Base-by-base conservation (phyloP, 1,140 invertebrate species). In the Camponotus pennsylvanicus region DNA sequence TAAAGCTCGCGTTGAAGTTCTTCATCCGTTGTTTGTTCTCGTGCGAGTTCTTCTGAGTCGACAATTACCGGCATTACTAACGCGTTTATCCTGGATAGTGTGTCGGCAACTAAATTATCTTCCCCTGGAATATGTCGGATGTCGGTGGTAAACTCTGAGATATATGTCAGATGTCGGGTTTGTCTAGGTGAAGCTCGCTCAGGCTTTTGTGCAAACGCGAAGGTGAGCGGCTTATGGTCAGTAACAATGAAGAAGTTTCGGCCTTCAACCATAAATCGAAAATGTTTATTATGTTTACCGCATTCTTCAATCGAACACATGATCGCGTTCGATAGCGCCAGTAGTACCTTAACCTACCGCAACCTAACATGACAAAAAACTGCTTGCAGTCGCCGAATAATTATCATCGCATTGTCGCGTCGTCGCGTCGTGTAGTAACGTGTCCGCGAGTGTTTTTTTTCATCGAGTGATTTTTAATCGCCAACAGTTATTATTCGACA, bases 201-300 rank as follows among this genome's bases (percentile, higher is more conserved):
- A 1, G 7, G 4, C 0, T 15, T 69, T 8, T 69, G 21, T 6
- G 9, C 1, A 27, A 69, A 49, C 0, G 67, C 67, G 0, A 27
- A 69, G 0, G 6, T 49, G 1, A 69, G 3, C 1, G 37, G 40
- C 0, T 69, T 49, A 0, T 63, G 9, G 42, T 63, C 37, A 0
- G 59, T 42, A 5, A 27, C 7, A 3, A 27, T 1, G 45, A 64
- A 27, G 0, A 42, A 73, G 15, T 21, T 2, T 21, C 63, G 21
- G 0, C 64, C 77, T 4, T 80, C 77, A 0, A 80, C 2, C 2
- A 42, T 40, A 5, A 57, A 55, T 21, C 83, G 69, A 45, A 88
- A 85, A 21, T 21, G 21, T 21, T 21, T 21, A 21, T 21, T 21
- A 21, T 21, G 21, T 21, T 21, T 21, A 21, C 21, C 21, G 21